Evolutionary conservation across 2,113 vertebrate genomes (phyloP), one percentile per base, ranked within the genome.

Genomic region (Bostrychus sinensis): DNA sequence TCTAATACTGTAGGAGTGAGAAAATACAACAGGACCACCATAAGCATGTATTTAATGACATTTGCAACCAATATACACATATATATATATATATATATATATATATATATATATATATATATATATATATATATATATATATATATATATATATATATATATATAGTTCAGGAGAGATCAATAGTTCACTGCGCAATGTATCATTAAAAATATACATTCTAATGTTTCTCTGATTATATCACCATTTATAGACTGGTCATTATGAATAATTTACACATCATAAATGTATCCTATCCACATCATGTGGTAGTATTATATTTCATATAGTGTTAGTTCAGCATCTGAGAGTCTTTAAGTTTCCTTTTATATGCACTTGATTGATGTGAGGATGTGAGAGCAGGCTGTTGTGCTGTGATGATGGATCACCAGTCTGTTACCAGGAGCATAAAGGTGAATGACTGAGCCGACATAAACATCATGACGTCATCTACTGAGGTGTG

Each of bases 131-230:
- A 46, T 34, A 3, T 2, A 46, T 4, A 4, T 48, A 67, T 54
- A 69, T 42, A 63, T 13, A 46, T 13, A 46, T 34, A 3, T 13
- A 46, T 13, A 46, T 34, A 3, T 2, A 46, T 4, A 4, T 48
- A 67, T 54, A 69, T 42, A 63, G 25, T 74, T 82, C 69, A 61
- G 66, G 46, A 32, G 2, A 45, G 41, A 70, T 75, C 66, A 57
- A 71, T 76, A 64, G 26, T 23, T 0, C 0, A 3, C 56, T 42
- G 59, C 17, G 9, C 71, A 36, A 62, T 58, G 34, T 20, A 17
- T 22, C 42, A 68, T 19, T 45, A 58, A 46, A 53, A 77, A 81
- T 73, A 56, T 16, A 39, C 57, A 16, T 57, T 53, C 54, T 2
- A 32, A 56, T 11, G 46, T 37, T 11, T 16, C 12, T 7, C 7